phyloP scores from a whole-genome alignment of 2,888 invertebrate genomes.

The Drosophila rellima region DNA sequence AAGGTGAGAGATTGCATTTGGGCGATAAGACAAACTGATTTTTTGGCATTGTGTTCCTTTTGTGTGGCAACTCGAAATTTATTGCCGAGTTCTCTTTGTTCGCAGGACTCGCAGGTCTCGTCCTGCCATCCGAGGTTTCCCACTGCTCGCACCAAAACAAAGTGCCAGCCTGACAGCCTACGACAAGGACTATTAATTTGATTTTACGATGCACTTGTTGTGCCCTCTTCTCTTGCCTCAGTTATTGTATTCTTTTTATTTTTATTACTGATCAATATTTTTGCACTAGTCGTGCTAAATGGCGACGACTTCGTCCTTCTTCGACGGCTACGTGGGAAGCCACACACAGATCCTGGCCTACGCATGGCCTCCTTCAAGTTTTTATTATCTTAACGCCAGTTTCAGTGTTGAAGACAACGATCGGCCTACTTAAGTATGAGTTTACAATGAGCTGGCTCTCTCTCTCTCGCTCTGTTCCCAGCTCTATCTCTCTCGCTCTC shows the following conservation, averaged over 20 bases:
- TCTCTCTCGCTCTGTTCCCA: not conserved
- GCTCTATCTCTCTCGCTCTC: not conserved
- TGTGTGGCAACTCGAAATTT: constrained; percentile 56
- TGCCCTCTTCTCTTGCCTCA: constrained; percentile 9
- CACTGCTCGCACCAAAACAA: constrained; percentile 79
- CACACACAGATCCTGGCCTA: constrained; percentile 43
- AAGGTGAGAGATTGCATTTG: constrained; percentile 79
- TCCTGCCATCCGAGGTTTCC: constrained; percentile 59
- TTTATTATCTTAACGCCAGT: constrained; percentile 44
- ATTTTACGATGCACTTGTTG: constrained; percentile 77
- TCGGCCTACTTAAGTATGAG: constrained; percentile 37
- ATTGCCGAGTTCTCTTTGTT: constrained; percentile 60
- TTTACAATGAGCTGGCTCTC: not conserved
- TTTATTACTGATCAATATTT: constrained; percentile 76
- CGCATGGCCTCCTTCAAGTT: constrained; percentile 12
- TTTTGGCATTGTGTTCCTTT: constrained; percentile 33
- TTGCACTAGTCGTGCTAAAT: constrained; percentile 66
- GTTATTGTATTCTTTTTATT: constrained; percentile 23
- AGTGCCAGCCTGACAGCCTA: constrained; percentile 67
- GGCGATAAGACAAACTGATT: constrained; percentile 69
- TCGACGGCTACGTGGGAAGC: constrained; percentile 56
- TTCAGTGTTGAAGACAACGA: constrained; percentile 7
- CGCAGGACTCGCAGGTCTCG: constrained; percentile 27
- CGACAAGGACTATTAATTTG: constrained; percentile 77
- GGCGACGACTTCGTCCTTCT: constrained; percentile 35